phyloP scores from a whole-genome alignment of 2,888 invertebrate species.

The Lepidonotus clava region DNA sequence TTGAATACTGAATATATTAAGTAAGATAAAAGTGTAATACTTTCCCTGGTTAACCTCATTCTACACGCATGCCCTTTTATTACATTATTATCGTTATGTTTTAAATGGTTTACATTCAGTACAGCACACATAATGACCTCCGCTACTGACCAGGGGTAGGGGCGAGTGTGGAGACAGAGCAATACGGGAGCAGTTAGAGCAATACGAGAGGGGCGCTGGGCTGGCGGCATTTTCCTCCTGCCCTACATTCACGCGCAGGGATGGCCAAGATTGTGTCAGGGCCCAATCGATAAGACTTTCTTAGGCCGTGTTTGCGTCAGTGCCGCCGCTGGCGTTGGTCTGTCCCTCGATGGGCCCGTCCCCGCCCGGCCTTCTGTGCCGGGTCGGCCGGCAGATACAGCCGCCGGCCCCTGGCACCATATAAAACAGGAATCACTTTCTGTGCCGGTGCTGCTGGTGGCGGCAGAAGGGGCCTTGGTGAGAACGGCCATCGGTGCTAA shows the following conservation, averaged over 20 bases:
- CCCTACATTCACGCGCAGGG: constrained; percentile 20
- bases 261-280: too few species aligned
- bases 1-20: too few species aligned
- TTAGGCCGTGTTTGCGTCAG: neutral
- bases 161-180: too few species aligned
- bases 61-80: too few species aligned
- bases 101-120: neutral
- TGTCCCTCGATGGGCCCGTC: neutral
- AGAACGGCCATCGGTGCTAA: neutral
- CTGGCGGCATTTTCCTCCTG: constrained; percentile 20
- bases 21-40: too few species aligned
- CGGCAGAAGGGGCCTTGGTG: neutral
- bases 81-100: too few species aligned
- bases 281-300: constrained; percentile 21
- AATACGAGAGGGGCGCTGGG: neutral
- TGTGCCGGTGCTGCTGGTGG: neutral
- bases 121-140: neutral
- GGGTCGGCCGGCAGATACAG: neutral
- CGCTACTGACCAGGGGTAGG: too few species aligned
- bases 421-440: too few species aligned
- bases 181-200: constrained; percentile 10
- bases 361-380: neutral
- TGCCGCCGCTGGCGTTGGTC: neutral
- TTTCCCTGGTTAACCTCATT: too few species aligned
- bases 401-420: neutral